Base-by-base conservation (phyloP, 2,888 invertebrate genomes). In the Clunio marinus region DNA sequence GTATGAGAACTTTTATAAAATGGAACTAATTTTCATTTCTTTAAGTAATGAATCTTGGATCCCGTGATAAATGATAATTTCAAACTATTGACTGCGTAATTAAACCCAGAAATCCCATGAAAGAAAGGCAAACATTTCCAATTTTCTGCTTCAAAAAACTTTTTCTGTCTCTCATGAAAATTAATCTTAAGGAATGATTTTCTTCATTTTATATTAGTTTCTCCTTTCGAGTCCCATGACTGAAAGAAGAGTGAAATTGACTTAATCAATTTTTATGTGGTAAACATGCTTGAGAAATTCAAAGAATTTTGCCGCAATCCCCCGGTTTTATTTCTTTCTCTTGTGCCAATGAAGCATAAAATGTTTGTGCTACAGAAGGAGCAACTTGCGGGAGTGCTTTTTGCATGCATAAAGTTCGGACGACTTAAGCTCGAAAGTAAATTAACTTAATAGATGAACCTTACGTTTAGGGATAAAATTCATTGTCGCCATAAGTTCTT, bases 211-310 rank as follows among this genome's bases (percentile, higher is more conserved):
- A 45, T 15, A 15, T 17, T 55, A 24, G 5, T 41, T 20, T 55
- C 24, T 55, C 4, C 55, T 55, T 55, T 7, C 10, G 13, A 8
- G 10, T 15, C 8, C 2, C 22, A 24, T 24, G 20, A 7, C 45
- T 51, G 51, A 51, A 22, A 3, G n/a, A 51, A 51, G 51, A 51
- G 51, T 13, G 41, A 41, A n/a, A 62, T 62, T 62, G 62, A 62
- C 62, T 62, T 65, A 65, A 65, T 65, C 65, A 65, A 65, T 46
- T 46, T 65, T 65, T 65, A 65, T 65, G 65, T 65, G 65, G 65
- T 28, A 51, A 65, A 65, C 65, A 65, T 65, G 65, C 65, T 65
- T 65, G 46, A 41, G 15, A 58, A 58, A 28, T 58, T 58, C 58
- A 25, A 20, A 24, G 59, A 59, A 59, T 32, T 59, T 59, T 58